These are phyloP conservation scores for Vulpes vulpes DNA, from an alignment of 2,113 vertebrate species.

Conservation along the genomic window DNA sequence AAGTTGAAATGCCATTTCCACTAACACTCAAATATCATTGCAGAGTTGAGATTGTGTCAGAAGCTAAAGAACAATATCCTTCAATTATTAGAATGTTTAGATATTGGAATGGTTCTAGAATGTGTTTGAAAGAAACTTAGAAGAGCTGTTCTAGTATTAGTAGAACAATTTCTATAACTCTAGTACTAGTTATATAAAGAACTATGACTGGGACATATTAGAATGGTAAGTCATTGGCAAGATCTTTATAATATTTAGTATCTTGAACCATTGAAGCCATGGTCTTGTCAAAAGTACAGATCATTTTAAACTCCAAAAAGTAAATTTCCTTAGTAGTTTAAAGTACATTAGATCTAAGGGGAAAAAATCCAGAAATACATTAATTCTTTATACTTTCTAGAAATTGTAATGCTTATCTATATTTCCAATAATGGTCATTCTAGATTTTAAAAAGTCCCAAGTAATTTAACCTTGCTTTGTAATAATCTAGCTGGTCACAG, in stretches of 20 bases:
- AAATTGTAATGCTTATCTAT: neutral
- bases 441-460: neutral
- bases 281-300: neutral
- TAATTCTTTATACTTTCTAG: neutral
- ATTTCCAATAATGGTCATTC: constrained; percentile 1
- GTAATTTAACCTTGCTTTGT: neutral
- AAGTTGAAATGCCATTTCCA: neutral
- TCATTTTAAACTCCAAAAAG: neutral
- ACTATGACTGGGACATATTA: neutral
- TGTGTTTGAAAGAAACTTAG: neutral
- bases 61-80: neutral
- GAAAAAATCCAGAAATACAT: neutral
- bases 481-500: neutral
- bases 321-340: neutral
- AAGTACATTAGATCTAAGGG: neutral
- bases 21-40: neutral
- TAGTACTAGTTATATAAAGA: neutral
- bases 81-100: neutral
- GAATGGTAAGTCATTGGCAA: neutral
- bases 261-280: neutral
- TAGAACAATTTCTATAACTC: neutral
- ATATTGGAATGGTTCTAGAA: neutral
- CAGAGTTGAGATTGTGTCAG: neutral
- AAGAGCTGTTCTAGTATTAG: neutral
- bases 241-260: neutral